A percentile compares a stretch with the other conserved stretches of the same genome.
Evolutionary conservation across 2,888 invertebrate genomes (phyloP).

Genomic region (Biston betularia): DNA sequence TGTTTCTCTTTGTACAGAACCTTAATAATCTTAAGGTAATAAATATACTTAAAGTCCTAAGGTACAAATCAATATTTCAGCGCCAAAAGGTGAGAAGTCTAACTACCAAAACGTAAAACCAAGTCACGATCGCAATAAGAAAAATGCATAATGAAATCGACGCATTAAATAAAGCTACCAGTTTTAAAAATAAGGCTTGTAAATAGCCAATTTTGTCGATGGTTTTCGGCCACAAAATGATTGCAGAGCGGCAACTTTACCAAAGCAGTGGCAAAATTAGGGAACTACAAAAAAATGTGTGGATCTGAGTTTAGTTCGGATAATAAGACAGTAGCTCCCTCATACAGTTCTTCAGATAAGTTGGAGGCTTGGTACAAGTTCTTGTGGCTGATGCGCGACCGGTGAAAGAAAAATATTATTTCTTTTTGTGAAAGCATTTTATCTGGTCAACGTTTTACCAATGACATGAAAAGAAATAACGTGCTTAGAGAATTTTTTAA

Average conservation of each 20-base stretch:
- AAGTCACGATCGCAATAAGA: constrained; percentile 32
- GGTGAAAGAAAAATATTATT: constrained; percentile 9
- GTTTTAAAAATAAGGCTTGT: constrained; percentile 39
- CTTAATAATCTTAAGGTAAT: background rate
- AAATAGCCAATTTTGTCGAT: constrained; percentile 37
- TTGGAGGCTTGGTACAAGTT: constrained; percentile 39
- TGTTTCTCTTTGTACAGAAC: background rate
- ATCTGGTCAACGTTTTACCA: constrained; percentile 30
- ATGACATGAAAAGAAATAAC: constrained; percentile 15
- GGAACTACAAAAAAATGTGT: background rate
- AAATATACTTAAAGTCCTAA: background rate
- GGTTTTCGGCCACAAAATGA: constrained; percentile 46
- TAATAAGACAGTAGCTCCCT: background rate
- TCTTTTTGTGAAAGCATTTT: constrained; percentile 28
- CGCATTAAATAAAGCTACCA: constrained; percentile 44
- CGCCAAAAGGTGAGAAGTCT: constrained; percentile 34
- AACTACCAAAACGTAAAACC: constrained; percentile 22
- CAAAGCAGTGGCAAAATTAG: background rate
- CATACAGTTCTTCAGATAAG: background rate
- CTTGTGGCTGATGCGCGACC: constrained; percentile 34
- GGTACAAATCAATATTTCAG: constrained; percentile 28
- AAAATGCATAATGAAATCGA: constrained; percentile 40
- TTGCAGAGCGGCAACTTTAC: constrained; percentile 11
- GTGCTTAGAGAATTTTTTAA: constrained; percentile 2
- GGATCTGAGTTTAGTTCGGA: background rate